Evolutionary conservation across 2,797 vertebrate genomes (phyloP).

Genomic region (Sorex maritimensis): DNA sequence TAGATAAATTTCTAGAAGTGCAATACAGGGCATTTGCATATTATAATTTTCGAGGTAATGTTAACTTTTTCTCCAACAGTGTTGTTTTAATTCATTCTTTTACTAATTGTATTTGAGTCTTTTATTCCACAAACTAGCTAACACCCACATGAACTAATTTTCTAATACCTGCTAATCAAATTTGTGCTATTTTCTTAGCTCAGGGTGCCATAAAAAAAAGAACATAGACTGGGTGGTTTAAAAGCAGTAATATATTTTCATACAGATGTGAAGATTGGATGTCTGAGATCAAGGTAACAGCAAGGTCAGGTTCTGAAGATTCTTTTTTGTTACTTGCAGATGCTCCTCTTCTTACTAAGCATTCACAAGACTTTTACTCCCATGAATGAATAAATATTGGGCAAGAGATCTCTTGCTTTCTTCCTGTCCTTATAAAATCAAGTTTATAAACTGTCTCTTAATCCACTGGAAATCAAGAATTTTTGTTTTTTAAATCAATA

Average conservation of each 20-base stretch:
- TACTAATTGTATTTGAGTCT: not conserved
- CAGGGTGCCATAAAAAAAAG: not conserved
- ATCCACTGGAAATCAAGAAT: not conserved
- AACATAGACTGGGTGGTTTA: not conserved
- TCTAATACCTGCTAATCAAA: not conserved
- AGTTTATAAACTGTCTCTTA: constrained; percentile 9
- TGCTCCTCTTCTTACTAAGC: accelerated
- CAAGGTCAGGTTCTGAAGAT: not conserved
- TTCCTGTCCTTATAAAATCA: not conserved
- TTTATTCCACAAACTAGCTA: constrained; percentile 12
- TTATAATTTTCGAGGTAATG: not conserved
- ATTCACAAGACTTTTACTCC: not conserved
- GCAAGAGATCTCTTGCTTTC: not conserved
- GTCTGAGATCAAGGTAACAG: not conserved
- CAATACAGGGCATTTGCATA: not conserved
- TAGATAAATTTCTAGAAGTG: not conserved
- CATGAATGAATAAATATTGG: not conserved
- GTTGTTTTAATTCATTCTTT: not conserved
- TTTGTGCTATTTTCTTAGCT: not conserved
- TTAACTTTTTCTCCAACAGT: not conserved
- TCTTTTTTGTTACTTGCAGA: not conserved
- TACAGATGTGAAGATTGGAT: not conserved
- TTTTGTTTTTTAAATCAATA: constrained; percentile 47
- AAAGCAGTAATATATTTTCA: constrained; percentile 1
- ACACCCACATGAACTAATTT: not conserved